Evolutionary conservation across 1,140 invertebrate species (phyloP), one percentile per base, ranked within the genome.

Genomic region (Goniozus legneri): DNA sequence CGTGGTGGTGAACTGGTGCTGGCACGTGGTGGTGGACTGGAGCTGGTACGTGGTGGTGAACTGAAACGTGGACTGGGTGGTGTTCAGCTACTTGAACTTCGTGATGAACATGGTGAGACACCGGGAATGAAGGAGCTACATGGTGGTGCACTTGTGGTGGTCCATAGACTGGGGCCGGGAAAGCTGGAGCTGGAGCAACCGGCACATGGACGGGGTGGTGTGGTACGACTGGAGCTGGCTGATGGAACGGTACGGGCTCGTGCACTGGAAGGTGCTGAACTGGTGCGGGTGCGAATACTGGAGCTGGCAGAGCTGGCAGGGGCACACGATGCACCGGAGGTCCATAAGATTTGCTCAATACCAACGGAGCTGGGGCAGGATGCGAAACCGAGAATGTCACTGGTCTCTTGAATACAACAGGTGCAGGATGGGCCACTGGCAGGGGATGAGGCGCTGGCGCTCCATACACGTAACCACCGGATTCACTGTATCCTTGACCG

Each of bases 1-100:
- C 4, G 24, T 27, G 24, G 24, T 27, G 24, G 4, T 27, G 4
- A 4, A 27, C 24, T 27, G 24, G 24, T 10, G 10, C 4, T 6
- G 24, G 24, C 10, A 6, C 24, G 24, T 4, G 24, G 24, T 27
- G 10, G 20, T 67, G 63, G 0, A 73, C 69, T 14, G 66, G 65
- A 0, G 67, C 65, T 2, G 67, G 64, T 3, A 69, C 64, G 3
- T 69, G 67, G 8, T 64, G 61, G 3, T 65, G 73, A 24, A 70
- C 67, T 2, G 64, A 58, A 7, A 68, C 63, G 24, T 69, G 24
- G 24, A 27, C 24, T 10, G 24, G 10, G 24, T 27, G 24, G 24
- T 27, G 24, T 10, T 27, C 24, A 10, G 24, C 24, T 27, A 27
- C 24, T 10, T 27, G 24, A 27, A 10, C 10, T n/a, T n/a, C n/a